Evolutionary conservation across 1,140 invertebrate species (phyloP), one percentile per base, ranked within the genome.

Genomic region (Vollenhovia emeryi): DNA sequence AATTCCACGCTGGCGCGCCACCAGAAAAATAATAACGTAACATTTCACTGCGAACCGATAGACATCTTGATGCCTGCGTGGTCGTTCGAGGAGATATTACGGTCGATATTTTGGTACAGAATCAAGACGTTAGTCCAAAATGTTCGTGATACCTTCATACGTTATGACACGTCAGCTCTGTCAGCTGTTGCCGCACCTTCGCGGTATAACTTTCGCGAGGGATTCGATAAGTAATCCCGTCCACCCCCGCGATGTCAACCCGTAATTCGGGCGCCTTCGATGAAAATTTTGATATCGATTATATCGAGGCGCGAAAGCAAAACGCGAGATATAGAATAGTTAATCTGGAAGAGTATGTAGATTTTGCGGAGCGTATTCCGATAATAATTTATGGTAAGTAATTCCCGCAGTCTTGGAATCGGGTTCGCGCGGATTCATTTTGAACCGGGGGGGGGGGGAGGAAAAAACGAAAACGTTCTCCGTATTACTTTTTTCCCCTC

Each of bases 1-100:
- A 57, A 79, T 75, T 85, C 33, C 82, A 50, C 33, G 50, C 33
- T 90, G 89, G 89, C 87, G 48, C 48, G 45, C n/a, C 40, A 76
- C 86, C 89, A 90, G 55, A 27, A 84, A 90, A 90, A 90, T 90
- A 90, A 90, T 90, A 90, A 89, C 73, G 87, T 89, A 89, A 90
- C 89, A 90, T 89, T 90, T 90, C 80, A 90, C 74, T 60, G 68
- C 71, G 60, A 69, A 52, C 27, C 59, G 75, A 75, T 89, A 73
- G 83, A 86, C 83, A 83, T 75, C 59, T 73, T 66, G 75, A 87
- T 83, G 78, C 30, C 52, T 52, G 68, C 55, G 24, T 52, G 45
- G 60, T 60, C 88, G 80, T 59, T 84, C 62, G 43, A n/a, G 40
- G 68, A 85, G 40, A 86, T 80, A 79, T 82, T 64, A 50, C 62